Evolutionary conservation across 2,888 invertebrate species (phyloP).

Genomic region (Campopleginae sp.): DNA sequence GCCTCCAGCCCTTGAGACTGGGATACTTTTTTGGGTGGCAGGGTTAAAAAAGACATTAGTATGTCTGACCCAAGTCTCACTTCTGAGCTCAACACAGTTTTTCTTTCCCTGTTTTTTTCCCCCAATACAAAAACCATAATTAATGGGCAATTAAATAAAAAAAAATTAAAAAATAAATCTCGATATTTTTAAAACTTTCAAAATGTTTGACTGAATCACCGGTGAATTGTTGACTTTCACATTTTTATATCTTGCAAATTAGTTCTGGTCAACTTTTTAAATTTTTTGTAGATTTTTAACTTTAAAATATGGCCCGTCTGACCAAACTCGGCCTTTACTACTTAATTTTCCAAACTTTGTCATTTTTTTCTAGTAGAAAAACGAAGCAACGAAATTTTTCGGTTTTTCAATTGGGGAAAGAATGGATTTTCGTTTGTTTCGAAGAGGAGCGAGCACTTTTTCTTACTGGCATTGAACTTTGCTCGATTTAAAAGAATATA

Average conservation of each 20-base stretch:
- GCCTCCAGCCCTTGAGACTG: not conserved
- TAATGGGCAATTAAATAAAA: no score
- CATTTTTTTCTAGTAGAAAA: not conserved
- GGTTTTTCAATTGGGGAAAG: not conserved
- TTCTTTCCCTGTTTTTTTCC: no score
- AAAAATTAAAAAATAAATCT: no score
- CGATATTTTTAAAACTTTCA: no score
- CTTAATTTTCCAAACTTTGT: not conserved
- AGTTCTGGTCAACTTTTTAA: no score
- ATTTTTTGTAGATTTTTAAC: no score
- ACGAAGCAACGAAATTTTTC: no score
- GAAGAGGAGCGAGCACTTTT: slow-evolving; percentile 53
- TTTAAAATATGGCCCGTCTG: no score
- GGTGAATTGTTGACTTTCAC: no score
- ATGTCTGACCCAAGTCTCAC: slow-evolving; percentile 1
- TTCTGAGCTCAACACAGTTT: not conserved
- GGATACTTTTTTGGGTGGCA: not conserved
- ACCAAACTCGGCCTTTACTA: not conserved
- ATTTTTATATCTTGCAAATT: no score
- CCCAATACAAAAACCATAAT: not conserved
- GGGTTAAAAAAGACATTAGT: not conserved
- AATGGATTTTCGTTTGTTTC: slow-evolving; percentile 13
- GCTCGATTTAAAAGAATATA: slow-evolving; percentile 43
- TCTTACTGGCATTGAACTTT: slow-evolving; percentile 63
- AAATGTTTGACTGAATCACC: no score